phyloP scores from a whole-genome alignment of 2,888 invertebrate species.

The Caenorhabditis virilis region DNA sequence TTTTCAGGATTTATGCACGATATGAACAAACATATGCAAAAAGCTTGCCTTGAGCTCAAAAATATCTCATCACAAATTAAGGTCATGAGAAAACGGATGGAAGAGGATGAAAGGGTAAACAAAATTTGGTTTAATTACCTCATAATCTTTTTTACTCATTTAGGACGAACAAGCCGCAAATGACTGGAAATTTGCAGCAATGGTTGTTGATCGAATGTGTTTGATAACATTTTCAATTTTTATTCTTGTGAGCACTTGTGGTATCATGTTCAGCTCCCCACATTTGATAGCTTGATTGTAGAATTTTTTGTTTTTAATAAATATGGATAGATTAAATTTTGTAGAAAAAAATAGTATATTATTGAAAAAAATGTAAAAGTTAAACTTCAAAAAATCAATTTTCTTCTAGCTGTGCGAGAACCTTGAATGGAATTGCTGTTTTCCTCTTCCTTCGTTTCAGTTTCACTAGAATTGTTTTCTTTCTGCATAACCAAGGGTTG shows the following conservation, averaged over 20 bases:
- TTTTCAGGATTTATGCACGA: constrained; percentile 22
- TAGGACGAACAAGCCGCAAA: constrained; percentile 63
- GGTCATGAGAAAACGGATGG: constrained; percentile 52
- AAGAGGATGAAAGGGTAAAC: constrained; percentile 54
- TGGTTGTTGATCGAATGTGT: constrained; percentile 63
- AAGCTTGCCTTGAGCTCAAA: constrained; percentile 56
- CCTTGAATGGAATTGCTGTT: no score
- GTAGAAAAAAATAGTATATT: no score
- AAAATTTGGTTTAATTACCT: not conserved
- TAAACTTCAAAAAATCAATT: no score
- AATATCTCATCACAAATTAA: constrained; percentile 51
- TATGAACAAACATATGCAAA: constrained; percentile 52
- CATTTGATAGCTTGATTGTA: constrained; percentile 56
- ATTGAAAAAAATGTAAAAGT: no score
- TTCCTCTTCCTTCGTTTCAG: no score
- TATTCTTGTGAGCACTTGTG: constrained; percentile 61
- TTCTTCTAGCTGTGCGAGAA: no score
- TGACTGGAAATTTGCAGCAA: constrained; percentile 66
- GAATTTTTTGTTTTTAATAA: no score
- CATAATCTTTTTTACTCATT: no score
- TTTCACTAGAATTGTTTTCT: no score
- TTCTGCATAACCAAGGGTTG: no score
- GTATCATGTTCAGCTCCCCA: constrained; percentile 61
- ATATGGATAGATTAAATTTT: no score
- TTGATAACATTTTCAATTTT: constrained; percentile 61